Base-by-base conservation (phyloP, 2,797 vertebrate genomes). In the Clarias platycephalus region DNA sequence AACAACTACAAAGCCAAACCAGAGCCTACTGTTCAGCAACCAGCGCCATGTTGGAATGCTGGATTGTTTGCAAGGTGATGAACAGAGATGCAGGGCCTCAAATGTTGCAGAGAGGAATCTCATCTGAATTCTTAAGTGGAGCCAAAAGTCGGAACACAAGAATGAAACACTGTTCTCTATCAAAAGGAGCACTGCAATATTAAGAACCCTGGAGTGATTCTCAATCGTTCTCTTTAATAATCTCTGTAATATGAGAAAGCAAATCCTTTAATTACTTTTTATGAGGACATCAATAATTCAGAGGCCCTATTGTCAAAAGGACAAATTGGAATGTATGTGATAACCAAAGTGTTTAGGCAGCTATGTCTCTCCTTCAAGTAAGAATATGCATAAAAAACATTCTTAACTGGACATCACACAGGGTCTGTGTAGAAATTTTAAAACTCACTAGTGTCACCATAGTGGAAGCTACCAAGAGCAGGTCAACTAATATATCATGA, bases 251-350 rank as follows among this genome's bases (percentile, higher is more conserved):
- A 91, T 89, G 57, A 85, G 72, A 81, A 84, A 55, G 22, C 60
- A 77, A 70, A 85, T 84, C 83, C 84, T 87, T 88, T 86, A 91
- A 90, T 91, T 84, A 89, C 87, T 89, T 67, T 83, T 82, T 79
- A 84, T 84, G 68, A 88, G 44, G 22, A 81, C 60, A 89, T 90
- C 13, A 90, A 90, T 91, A 82, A 90, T 91, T 89, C 75, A 90
- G 10, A 81, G 67, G 67, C 34, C 44, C 68, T 84, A 74, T 64
- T 88, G 64, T 71, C 86, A 74, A 84, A 81, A 83, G 78, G 55
- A 84, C 66, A 85, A 84, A 84, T 81, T 53, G 34, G 57, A 24
- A 84, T 75, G 60, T 75, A 60, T 55, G 40, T 58, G 37, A 31
- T 76, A 53, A 81, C 57, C 22, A 67, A 84, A 44, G 55, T 77